Evolutionary conservation across 2,888 invertebrate species (phyloP), one percentile per base, ranked within the genome.

Genomic region (Dioctria rufipes): DNA sequence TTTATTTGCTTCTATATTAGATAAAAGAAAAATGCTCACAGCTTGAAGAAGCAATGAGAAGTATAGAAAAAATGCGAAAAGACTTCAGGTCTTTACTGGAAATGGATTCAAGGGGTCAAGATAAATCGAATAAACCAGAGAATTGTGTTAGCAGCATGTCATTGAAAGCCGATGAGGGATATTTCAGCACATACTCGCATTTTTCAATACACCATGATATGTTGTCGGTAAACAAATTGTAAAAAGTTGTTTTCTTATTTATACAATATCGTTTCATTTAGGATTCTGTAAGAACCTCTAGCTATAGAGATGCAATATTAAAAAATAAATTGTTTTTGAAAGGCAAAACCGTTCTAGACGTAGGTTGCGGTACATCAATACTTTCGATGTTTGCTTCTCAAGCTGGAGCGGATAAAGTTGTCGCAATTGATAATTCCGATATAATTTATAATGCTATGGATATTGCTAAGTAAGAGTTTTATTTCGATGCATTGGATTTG

Each of bases 341-440:
- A 85, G 93, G 92, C 60, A 97, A 97, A 89, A 90, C 92, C 0
- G 96, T 99, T 37, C 90, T 99, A 81, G 99, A 99, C 90, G 93
- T 99, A 80, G 99, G 99, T 51, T 98, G 98, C 89, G 99, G 99
- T 40, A 99, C 99, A 1, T 97, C 98, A 43, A 98, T 99, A 84
- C 90, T 99, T 40, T 98, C 98, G 11, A 98, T 99, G 96, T 99
- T 99, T 91, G 95, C 97, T 83, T 98, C 98, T 9, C 94, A 95
- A 86, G 97, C 98, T 39, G 98, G 98, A 42, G 99, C 99, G 61
- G 91, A 92, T 81, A 93, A 92, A 89, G 96, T 99, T 4, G 94
- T 95, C 86, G 98, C 97, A 84, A 93, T 99, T 84, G 99, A 99
- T 88, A 97, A 97, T 88, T 99, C 99, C 0, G 96, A 97, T 85